Percentiles rank a stretch among this genome's conserved stretches.
phyloP scores from a whole-genome alignment of 2,113 vertebrate species.

The Alces alces region DNA sequence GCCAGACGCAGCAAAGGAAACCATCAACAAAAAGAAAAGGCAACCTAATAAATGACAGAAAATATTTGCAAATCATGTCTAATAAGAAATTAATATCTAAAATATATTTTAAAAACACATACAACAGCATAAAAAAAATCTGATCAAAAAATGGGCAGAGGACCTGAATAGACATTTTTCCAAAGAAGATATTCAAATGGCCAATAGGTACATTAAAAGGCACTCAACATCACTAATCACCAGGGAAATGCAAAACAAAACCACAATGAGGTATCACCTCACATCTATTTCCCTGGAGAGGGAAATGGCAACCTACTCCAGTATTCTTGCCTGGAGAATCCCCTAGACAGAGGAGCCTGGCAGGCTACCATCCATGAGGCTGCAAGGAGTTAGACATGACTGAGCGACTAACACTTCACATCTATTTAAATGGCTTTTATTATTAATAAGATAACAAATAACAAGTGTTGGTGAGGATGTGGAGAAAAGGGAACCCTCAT shows the following conservation, averaged over 20 bases:
- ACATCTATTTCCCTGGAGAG: not conserved
- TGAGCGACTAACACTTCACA: not conserved
- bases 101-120: not conserved
- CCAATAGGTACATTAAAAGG: not conserved
- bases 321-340: not conserved
- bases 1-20: not conserved
- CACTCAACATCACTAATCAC: not conserved
- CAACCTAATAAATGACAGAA: not conserved
- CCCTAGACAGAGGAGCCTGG: not conserved
- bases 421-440: not conserved
- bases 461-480: not conserved
- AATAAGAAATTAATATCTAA: not conserved
- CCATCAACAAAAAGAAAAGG: not conserved
- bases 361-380: not conserved
- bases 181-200: not conserved
- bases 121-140: not conserved
- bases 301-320: not conserved
- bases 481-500: not conserved
- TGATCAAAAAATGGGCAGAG: not conserved
- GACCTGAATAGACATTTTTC: not conserved
- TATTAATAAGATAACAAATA: not conserved
- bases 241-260: not conserved
- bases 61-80: not conserved
- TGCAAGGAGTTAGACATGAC: not conserved
- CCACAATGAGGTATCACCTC: not conserved